phyloP scores from a whole-genome alignment of 2,113 vertebrate genomes.

The Grallaria varia region DNA sequence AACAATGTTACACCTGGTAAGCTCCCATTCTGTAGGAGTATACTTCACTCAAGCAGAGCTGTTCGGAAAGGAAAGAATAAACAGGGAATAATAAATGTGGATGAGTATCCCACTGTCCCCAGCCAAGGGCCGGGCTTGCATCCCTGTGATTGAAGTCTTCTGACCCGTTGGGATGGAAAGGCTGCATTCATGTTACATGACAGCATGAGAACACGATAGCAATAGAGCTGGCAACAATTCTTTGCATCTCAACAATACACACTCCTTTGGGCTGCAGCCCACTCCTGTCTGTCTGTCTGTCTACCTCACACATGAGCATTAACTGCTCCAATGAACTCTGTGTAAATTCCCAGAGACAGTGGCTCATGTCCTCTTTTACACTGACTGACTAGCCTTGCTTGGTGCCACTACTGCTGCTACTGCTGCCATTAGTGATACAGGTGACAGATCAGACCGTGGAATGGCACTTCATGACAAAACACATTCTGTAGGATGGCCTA shows the following conservation, averaged over 20 bases:
- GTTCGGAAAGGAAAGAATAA: neutral
- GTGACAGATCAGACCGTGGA: neutral
- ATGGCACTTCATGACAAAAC: neutral
- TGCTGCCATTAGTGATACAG: accelerated
- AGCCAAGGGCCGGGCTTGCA: neutral
- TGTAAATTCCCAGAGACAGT: neutral
- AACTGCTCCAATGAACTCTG: neutral
- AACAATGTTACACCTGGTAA: neutral
- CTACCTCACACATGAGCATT: neutral
- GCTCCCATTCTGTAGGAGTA: neutral
- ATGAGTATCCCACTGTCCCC: neutral
- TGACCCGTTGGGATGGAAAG: neutral
- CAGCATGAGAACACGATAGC: accelerated
- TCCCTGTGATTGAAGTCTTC: neutral
- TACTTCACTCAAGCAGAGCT: neutral
- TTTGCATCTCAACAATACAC: accelerated
- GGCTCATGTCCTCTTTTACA: neutral
- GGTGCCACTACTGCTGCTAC: accelerated
- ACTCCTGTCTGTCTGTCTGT: neutral
- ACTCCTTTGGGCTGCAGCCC: neutral
- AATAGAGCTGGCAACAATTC: neutral
- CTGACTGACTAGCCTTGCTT: neutral
- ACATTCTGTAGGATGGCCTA: neutral
- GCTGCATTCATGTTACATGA: neutral
- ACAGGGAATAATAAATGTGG: neutral